Conservation (phyloP, 2,888 invertebrate species). For the Vanessa cardui region DNA sequence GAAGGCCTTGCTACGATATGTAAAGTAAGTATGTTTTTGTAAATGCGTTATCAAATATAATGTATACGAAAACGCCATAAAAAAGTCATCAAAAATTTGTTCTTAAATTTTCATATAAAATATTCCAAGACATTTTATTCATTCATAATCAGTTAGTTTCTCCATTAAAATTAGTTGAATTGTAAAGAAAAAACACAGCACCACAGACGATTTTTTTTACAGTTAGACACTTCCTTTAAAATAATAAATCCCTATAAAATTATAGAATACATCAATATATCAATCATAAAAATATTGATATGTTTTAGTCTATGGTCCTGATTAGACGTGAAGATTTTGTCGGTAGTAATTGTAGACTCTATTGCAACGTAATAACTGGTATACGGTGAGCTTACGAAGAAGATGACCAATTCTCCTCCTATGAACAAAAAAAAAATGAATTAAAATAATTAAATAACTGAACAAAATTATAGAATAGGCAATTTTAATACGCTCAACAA, state of each 20-base stretch:
- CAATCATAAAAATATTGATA: too few relatives aligned
- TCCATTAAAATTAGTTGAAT: neutral
- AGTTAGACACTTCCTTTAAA: neutral
- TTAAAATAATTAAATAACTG: neutral
- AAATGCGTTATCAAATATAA: neutral
- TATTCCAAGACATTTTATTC: neutral
- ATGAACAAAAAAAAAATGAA: slow-evolving; percentile 15
- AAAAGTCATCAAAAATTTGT: slow-evolving; percentile 13
- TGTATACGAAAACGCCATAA: slow-evolving; percentile 2
- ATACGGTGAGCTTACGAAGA: slow-evolving; percentile 31
- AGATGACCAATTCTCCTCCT: slow-evolving; percentile 40
- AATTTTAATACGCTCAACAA: too few relatives aligned
- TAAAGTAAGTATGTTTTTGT: slow-evolving; percentile 4
- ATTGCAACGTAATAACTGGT: slow-evolving; percentile 16
- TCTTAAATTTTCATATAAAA: slow-evolving; percentile 3
- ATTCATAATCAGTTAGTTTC: neutral
- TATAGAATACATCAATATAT: neutral
- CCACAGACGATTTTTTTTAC: neutral
- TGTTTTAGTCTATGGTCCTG: neutral
- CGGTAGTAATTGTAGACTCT: neutral
- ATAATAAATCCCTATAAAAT: neutral
- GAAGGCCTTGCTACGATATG: slow-evolving; percentile 57
- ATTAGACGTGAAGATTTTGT: slow-evolving; percentile 6
- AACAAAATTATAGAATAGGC: too few relatives aligned
- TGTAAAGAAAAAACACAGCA: neutral